A percentile compares a stretch with the other conserved stretches of the same genome.
These are phyloP conservation scores for Eumerus sabulonum DNA, from an alignment of 2,888 invertebrate genomes.

Conservation along the genomic window DNA sequence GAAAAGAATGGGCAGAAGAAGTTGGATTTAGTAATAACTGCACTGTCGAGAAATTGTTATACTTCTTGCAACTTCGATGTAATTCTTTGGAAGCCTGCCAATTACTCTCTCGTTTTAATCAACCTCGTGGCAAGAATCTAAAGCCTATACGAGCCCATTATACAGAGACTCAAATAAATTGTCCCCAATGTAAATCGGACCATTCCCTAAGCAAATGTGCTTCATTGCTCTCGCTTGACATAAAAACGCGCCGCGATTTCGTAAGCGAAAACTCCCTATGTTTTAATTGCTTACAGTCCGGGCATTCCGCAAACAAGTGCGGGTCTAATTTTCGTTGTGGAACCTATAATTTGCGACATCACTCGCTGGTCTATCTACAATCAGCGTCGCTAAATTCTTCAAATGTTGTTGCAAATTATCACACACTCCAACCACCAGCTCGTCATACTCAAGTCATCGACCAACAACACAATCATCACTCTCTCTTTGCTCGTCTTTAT, in stretches of 20 bases:
- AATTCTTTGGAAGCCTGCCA: slow-evolving; percentile 2
- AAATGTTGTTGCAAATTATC: too few species aligned
- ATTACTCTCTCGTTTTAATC: neutral
- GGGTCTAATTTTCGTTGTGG: neutral
- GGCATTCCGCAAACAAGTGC: neutral
- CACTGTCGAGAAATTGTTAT: slow-evolving; percentile 5
- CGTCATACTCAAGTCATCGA: too few species aligned
- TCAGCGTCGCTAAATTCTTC: neutral
- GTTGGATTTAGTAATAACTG: slow-evolving; percentile 2
- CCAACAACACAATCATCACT: too few species aligned
- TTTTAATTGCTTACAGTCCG: neutral
- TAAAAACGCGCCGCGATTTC: neutral
- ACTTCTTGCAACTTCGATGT: slow-evolving; percentile 13
- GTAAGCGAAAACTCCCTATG: neutral
- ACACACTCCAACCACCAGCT: too few species aligned
- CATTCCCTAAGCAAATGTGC: neutral
- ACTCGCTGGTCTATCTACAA: neutral
- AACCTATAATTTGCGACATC: neutral
- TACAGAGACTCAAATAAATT: neutral
- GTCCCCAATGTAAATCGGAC: neutral
- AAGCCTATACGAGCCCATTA: neutral
- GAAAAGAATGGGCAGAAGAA: slow-evolving; percentile 21
- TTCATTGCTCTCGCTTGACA: neutral
- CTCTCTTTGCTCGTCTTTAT: too few species aligned
- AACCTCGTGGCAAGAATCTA: neutral